phyloP scores from a whole-genome alignment of 2,797 vertebrate species.

The Lepus oiostolus region DNA sequence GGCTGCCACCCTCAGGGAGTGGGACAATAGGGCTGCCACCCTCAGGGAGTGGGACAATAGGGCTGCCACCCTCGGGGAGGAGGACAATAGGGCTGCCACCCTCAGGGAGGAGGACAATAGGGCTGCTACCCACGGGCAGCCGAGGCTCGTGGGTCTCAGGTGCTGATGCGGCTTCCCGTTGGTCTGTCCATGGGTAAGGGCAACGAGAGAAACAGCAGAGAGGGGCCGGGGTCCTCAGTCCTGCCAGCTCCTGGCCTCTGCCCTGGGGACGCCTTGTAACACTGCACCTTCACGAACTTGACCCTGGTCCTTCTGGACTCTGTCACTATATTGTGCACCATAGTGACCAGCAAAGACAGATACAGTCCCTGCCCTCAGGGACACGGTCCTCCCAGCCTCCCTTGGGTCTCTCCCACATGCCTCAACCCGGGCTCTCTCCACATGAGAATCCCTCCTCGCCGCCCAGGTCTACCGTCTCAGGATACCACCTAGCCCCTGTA shows the following conservation, averaged over 20 bases:
- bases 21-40: background rate
- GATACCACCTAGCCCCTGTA: no score
- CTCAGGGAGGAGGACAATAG: no score
- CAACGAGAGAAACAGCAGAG: background rate
- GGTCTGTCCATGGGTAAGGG: background rate
- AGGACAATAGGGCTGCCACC: no score
- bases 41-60: background rate
- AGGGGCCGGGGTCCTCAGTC: background rate
- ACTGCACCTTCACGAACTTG: fast-evolving
- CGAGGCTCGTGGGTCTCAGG: background rate
- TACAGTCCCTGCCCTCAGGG: background rate
- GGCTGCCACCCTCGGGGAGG: no score
- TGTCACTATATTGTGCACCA: background rate
- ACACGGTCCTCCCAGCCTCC: fast-evolving
- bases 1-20: no score
- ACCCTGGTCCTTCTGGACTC: background rate
- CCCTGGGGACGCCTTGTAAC: background rate
- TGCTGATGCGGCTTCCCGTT: background rate
- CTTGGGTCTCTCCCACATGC: background rate
- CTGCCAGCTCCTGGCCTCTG: background rate
- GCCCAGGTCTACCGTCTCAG: background rate
- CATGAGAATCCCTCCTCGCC: background rate
- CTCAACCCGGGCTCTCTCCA: background rate
- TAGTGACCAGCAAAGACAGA: background rate
- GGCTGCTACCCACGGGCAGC: background rate